Evolutionary conservation across 2,888 invertebrate species (phyloP).

Genomic region (Phalangium opilio): DNA sequence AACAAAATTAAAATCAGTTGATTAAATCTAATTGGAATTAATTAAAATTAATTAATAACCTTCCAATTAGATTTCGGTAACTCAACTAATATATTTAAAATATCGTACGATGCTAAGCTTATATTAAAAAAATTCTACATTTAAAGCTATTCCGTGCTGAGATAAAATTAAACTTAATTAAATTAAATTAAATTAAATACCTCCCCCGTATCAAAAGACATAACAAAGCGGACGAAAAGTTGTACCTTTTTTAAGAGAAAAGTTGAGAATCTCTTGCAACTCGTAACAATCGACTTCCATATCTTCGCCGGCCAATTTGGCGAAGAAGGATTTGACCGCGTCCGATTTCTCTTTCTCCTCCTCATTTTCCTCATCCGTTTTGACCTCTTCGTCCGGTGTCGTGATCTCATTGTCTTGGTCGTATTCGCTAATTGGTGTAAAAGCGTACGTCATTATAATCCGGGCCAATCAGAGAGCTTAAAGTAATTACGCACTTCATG

Average conservation of each 20-base stretch:
- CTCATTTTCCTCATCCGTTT: slow-evolving; percentile 21
- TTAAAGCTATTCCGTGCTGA: too few species aligned
- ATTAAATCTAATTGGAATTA: too few species aligned
- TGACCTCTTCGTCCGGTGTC: slow-evolving; percentile 53
- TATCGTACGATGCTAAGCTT: too few species aligned
- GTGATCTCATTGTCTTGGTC: background rate
- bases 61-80: too few species aligned
- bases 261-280: slow-evolving; percentile 76
- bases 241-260: slow-evolving; percentile 68
- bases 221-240: too few species aligned
- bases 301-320: slow-evolving; percentile 70
- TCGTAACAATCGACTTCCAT: slow-evolving; percentile 88
- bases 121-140: too few species aligned
- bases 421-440: background rate
- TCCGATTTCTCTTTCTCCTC: slow-evolving; percentile 24
- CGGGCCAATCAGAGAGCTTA: background rate
- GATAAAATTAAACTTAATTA: too few species aligned
- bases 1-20: too few species aligned
- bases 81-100: too few species aligned
- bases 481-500: slow-evolving; percentile 48
- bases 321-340: slow-evolving; percentile 59
- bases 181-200: too few species aligned
- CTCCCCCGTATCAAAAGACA: too few species aligned
- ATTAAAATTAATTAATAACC: too few species aligned
- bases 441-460: background rate